Evolutionary conservation across 1,140 invertebrate species (phyloP).

Genomic region (Lasioglossum albipes): DNA sequence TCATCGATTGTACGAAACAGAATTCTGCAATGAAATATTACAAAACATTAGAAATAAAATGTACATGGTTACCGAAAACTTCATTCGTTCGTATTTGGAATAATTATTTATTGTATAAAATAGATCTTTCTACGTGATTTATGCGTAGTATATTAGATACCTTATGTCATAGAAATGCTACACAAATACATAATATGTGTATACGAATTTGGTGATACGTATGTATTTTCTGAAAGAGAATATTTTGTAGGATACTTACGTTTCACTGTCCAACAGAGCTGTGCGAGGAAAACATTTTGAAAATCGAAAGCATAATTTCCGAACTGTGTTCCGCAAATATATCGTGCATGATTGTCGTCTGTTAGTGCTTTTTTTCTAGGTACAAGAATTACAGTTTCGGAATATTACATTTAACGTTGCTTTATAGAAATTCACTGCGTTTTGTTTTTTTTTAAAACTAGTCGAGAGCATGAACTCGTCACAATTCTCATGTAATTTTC

Average conservation of each 20-base stretch:
- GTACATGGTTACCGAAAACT: conserved; percentile 10
- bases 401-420: conserved; percentile 21
- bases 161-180: conserved; percentile 28
- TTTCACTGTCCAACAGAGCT: conserved; percentile 12
- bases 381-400: conserved; percentile 5
- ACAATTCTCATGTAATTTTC: conserved; percentile 33
- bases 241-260: conserved; percentile 33
- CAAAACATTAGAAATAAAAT: conserved; percentile 37
- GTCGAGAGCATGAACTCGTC: conserved; percentile 12
- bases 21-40: conserved; percentile 23
- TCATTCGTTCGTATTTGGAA: not conserved
- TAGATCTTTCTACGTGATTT: conserved; percentile 10
- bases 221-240: not conserved
- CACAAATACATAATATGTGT: not conserved
- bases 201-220: not conserved
- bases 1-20: not conserved
- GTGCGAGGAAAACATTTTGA: conserved; percentile 18
- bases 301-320: conserved; percentile 22
- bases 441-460: conserved; percentile 29
- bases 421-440: conserved; percentile 30
- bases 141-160: not conserved
- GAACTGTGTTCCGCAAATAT: conserved; percentile 8
- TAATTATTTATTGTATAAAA: conserved; percentile 11
- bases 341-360: conserved; percentile 32
- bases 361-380: conserved; percentile 7